A percentile compares a stretch with the other conserved stretches of the same genome.
These are phyloP conservation scores for Spizaetus ornatus DNA, from an alignment of 2,113 vertebrate species.

Conservation along the genomic window DNA sequence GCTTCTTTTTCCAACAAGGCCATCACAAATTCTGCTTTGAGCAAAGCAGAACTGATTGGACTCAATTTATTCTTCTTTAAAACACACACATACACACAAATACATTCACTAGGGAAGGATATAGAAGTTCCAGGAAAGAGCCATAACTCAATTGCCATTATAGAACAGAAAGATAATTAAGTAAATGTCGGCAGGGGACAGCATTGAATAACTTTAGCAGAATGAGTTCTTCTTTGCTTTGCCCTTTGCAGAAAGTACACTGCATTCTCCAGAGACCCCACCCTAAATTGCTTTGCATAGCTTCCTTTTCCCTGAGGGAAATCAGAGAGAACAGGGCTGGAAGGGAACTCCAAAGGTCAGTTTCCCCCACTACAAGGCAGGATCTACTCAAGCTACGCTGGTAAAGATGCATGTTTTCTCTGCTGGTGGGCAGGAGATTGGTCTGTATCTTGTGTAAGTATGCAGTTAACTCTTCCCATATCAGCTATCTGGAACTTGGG, in stretches of 20 bases:
- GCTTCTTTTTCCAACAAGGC: slow-evolving; percentile 1
- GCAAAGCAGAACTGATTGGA: slow-evolving; percentile 33
- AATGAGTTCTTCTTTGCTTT: slow-evolving; percentile 41
- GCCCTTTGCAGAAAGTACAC: slow-evolving; percentile 23
- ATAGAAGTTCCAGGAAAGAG: slow-evolving; percentile 61
- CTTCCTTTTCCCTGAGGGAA: slow-evolving; percentile 6
- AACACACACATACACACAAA: slow-evolving; percentile 28
- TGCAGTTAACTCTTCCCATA: neutral
- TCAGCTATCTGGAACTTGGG: neutral
- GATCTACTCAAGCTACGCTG: neutral
- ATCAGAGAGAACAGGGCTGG: neutral
- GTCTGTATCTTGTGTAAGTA: neutral
- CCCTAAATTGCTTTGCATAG: slow-evolving; percentile 27
- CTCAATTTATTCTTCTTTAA: slow-evolving; percentile 49
- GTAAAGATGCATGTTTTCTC: neutral
- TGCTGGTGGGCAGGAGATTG: neutral
- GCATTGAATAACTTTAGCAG: slow-evolving; percentile 32
- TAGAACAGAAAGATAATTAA: slow-evolving; percentile 65
- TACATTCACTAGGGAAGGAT: slow-evolving; percentile 23
- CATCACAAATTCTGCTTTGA: slow-evolving; percentile 55
- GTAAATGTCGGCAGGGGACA: slow-evolving; percentile 59
- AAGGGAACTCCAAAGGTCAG: neutral
- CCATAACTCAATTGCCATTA: slow-evolving; percentile 60
- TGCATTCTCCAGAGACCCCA: neutral
- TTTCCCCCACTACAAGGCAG: neutral